Evolutionary conservation across 2,797 vertebrate species (phyloP), one percentile per base, ranked within the genome.

Genomic region (Eulemur mongoz): DNA sequence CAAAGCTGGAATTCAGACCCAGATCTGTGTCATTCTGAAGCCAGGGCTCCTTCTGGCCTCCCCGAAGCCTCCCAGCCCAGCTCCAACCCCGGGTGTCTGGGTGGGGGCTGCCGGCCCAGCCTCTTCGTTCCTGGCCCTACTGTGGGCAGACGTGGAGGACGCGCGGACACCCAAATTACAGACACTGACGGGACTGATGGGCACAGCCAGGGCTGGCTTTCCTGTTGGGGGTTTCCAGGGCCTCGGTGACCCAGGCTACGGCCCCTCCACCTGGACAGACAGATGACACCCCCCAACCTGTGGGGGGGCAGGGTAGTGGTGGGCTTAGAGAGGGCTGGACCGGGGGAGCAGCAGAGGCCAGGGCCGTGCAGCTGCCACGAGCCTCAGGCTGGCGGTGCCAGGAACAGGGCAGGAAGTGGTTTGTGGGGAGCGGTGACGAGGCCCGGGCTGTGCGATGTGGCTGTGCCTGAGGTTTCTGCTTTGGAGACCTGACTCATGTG

Each of bases 351-450:
- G 54, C 61, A 35, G 76, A 40, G 54, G 57, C 43, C 45, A 5
- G 70, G 90, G 78, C 63, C 6, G 0, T 35, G 94, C 79, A 93
- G 86, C 91, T 67, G 70, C 85, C 95, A 38, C 7, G 32, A 91
- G 82, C 85, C 82, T 97, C 97, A 91, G 97, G 86, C 97, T 95
- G 95, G 98, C 75, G 69, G 98, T 98, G 98, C 98, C 98, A 97
- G 99, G 95, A 98, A 98, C 82, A 95, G 98, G 98, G 93, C 91
- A 98, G 99, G 99, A 99, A 99, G 99, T 98, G 99, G 99, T 99
- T 99, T 99, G 98, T 57, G 98, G 98, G 96, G 98, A 98, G 97
- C 7, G 84, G 97, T 97, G 98, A 98, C 93, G 97, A 97, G 7
- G 81, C 92, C 12, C 89, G 94, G 96, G 97, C 0, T 50, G 75